Base-by-base conservation (phyloP, 2,888 invertebrate genomes). In the Nomada flava region DNA sequence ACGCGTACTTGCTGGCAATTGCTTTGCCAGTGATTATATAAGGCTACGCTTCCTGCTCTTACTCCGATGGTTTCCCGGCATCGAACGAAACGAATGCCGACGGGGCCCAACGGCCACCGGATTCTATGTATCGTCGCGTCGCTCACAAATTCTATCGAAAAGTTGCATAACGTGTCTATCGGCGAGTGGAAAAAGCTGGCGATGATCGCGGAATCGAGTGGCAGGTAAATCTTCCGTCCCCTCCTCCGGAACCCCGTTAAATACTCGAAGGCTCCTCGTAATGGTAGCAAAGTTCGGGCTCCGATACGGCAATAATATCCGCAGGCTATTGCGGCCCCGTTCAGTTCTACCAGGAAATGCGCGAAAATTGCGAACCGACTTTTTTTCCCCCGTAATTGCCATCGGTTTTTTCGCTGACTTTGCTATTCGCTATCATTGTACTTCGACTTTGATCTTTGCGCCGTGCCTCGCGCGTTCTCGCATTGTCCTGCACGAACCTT, bases 21-120 rank as follows among this genome's bases (percentile, higher is more conserved):
- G 78, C 83, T 79, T 47, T 47, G 47, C 47, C 77, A 36, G 68
- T 59, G 68, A 76, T 87, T 87, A 87, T 79, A 81, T 87, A 87
- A 87, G 81, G 53, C 55, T 71, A 62, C 50, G 79, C 76, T 86
- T 86, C 86, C 86, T 86, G 85, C 83, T 86, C 87, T 85, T 87
- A 83, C 80, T 74, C 74, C 75, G 65, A 76, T 73, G n/a, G 44
- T 71, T 79, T 81, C 47, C 62, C 71, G 75, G 47, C 47, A 55
- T 55, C 79, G 36, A 36, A 71, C 23, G 63, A 69, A 72, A 50
- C 65, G 26, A 15, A 60, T 29, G 52, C n/a, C 50, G 13, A 4
- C 7, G 11, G 50, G 29, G 47, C 23, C 53, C 9, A n/a, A 23
- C 55, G 13, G 7, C n/a, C 26, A n/a, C 18, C 15, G 20, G 20